Evolutionary conservation across 2,797 vertebrate species (phyloP), one percentile per base, ranked within the genome.

Genomic region (Enteromius mattozi): DNA sequence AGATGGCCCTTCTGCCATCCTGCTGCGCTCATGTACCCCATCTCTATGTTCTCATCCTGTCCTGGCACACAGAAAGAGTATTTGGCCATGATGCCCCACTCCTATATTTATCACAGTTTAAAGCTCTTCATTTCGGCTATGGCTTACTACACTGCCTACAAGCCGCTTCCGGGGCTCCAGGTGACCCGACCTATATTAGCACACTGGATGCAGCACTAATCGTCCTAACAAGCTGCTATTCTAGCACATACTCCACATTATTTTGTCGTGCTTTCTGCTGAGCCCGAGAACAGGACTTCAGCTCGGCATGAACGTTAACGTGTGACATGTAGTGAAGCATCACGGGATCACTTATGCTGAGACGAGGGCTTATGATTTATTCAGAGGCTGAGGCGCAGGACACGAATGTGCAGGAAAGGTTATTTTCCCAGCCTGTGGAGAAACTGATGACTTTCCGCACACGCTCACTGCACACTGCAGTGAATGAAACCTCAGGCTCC

Each of bases 1-100:
- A 95, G 94, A 95, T 95, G 94, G 94, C 89, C 85, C 84, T 89
- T 89, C 90, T 82, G 85, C 88, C 83, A 72, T 78, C 91, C 87
- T 88, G 88, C 87, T 69, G 89, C 87, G 88, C 68, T 85, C 89
- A 83, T 78, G 51, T 72, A 79, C 86, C 81, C 88, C 92, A 93
- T 91, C 92, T 91, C 88, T 45, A 51, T 88, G 82, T 91, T 86
- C 91, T 88, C 88, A 92, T 93, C 92, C 91, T 93, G 91, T 89
- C 71, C 91, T 93, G 93, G 92, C 91, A 85, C 71, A 61, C 61
- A 76, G 40, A 70, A 54, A 70, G 61, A 80, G 65, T 63, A 69
- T 49, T 85, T 70, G 40, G 78, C 82, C 70, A 54, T 0, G 1
- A 42, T 21, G 27, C 19, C 30, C 13, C 68, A 37, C 13, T 59